These are phyloP conservation scores for Semnornis frantzii DNA, from an alignment of 2,113 vertebrate genomes.

Conservation along the genomic window DNA sequence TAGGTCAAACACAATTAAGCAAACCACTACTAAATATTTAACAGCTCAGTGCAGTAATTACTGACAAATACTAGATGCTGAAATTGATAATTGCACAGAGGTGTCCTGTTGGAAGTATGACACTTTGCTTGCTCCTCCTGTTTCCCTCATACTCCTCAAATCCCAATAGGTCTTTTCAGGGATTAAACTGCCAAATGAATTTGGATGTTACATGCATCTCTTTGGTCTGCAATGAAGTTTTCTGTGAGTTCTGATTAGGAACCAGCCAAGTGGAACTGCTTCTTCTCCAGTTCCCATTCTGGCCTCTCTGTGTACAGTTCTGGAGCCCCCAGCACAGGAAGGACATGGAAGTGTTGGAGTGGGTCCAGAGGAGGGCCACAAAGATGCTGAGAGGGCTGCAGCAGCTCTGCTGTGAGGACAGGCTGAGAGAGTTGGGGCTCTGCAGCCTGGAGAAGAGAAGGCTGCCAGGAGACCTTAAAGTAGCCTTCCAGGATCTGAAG, in stretches of 20 bases:
- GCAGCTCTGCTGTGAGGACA: too few relatives aligned
- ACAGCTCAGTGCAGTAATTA: slow-evolving; percentile 75
- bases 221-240: neutral
- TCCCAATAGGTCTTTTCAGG: neutral
- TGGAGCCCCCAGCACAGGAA: too few relatives aligned
- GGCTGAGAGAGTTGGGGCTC: too few relatives aligned
- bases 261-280: neutral
- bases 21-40: slow-evolving; percentile 82
- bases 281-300: neutral
- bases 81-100: slow-evolving; percentile 74
- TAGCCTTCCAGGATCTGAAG: too few relatives aligned
- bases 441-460: too few relatives aligned
- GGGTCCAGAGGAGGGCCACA: too few relatives aligned
- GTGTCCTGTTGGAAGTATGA: slow-evolving; percentile 49
- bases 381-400: too few relatives aligned
- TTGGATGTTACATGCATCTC: neutral
- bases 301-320: neutral
- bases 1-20: slow-evolving; percentile 77
- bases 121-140: neutral
- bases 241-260: neutral
- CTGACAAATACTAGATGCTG: slow-evolving; percentile 74
- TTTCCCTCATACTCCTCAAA: slow-evolving; percentile 43
- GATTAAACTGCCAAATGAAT: slow-evolving; percentile 34
- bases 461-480: too few relatives aligned
- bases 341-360: too few relatives aligned